Conservation (phyloP, 2,113 vertebrate genomes). For the Columba janthina region DNA sequence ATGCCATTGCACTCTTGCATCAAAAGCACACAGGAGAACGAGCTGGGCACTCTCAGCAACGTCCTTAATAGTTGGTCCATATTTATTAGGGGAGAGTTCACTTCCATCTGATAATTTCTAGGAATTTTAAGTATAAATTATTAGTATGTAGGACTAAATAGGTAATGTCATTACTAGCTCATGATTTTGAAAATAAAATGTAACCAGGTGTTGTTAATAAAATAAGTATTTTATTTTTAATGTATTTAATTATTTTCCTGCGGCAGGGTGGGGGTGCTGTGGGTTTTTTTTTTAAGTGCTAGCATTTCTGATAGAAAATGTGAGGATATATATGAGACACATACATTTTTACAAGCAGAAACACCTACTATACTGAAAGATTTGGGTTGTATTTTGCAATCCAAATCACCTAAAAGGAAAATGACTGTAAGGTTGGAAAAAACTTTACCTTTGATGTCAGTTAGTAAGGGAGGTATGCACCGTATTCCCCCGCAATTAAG, state of each 20-base stretch:
- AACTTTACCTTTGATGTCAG: slow-evolving; percentile 4
- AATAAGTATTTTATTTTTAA: not conserved
- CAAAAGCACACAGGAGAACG: not conserved
- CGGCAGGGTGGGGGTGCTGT: accelerated
- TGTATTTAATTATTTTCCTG: not conserved
- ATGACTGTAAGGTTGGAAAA: slow-evolving; percentile 4
- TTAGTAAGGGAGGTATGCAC: not conserved
- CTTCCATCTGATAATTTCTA: not conserved
- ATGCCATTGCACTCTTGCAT: not conserved
- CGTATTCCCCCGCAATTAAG: not conserved
- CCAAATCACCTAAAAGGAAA: not conserved
- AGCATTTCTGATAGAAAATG: not conserved
- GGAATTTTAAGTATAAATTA: not conserved
- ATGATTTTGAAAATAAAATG: not conserved
- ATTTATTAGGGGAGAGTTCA: not conserved
- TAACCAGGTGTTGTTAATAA: not conserved
- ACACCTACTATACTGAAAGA: not conserved
- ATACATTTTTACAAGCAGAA: not conserved
- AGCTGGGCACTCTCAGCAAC: not conserved
- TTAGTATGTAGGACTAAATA: not conserved
- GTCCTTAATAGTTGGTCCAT: not conserved
- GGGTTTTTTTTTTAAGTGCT: not conserved
- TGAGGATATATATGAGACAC: not conserved
- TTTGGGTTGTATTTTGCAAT: slow-evolving; percentile 6
- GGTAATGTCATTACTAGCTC: not conserved